Conservation (phyloP, 2,888 invertebrate species). For the Zaprionus obscuricornis region DNA sequence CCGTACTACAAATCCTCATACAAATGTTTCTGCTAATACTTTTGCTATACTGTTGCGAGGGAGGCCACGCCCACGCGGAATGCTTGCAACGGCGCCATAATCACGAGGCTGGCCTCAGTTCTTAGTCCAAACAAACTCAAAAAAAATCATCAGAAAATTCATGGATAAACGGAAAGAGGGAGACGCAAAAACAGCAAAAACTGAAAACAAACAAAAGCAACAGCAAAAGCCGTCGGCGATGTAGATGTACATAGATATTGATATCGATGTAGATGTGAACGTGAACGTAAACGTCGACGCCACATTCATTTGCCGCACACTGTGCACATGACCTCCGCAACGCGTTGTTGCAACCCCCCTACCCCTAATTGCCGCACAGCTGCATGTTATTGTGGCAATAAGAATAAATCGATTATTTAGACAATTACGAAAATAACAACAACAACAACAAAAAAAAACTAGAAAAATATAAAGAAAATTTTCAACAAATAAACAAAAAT, state of each 20-base stretch:
- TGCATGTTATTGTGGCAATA: slow-evolving; percentile 42
- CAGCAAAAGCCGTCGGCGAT: too few relatives aligned
- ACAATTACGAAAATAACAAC: slow-evolving; percentile 53
- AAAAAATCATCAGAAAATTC: slow-evolving; percentile 12
- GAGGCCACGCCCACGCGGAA: slow-evolving; percentile 13
- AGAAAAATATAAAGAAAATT: slow-evolving; percentile 34
- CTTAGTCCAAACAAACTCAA: slow-evolving; percentile 28
- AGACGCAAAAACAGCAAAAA: slow-evolving; percentile 30
- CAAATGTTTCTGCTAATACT: too few relatives aligned
- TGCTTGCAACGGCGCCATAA: slow-evolving; percentile 23
- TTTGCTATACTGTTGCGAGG: neutral
- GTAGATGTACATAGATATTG: too few relatives aligned
- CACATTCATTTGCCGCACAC: too few relatives aligned
- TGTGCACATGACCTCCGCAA: slow-evolving; percentile 59
- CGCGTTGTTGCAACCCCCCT: slow-evolving; percentile 22
- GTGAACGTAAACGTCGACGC: too few relatives aligned
- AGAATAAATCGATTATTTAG: slow-evolving; percentile 61
- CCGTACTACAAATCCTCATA: neutral
- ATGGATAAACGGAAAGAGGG: slow-evolving; percentile 27
- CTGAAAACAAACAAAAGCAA: slow-evolving; percentile 26
- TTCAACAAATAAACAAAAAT: slow-evolving; percentile 42
- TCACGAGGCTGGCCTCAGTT: slow-evolving; percentile 60
- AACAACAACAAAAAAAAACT: too few relatives aligned
- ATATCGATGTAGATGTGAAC: too few relatives aligned
- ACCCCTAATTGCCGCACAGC: too few relatives aligned